Base-by-base conservation (phyloP, 2,113 vertebrate species). In the Indicator indicator region DNA sequence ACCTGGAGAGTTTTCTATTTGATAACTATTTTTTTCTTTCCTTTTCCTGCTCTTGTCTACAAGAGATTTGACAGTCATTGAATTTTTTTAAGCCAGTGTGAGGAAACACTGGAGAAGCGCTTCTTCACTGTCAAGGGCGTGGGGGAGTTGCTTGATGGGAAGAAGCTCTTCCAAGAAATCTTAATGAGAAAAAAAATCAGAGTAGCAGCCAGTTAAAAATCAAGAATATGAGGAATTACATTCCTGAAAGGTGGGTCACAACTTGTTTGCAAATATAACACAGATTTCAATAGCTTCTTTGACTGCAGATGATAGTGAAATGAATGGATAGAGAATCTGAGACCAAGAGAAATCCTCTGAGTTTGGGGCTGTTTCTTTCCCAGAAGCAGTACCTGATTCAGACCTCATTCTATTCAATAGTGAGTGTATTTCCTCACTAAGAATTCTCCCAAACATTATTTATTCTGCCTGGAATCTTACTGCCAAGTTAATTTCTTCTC, bases 91-190 rank as follows among this genome's bases (percentile, higher is more conserved):
- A 82, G 60, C 59, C n/a, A 88, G 54, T 68, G 24, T 56, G 62
- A 65, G 60, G 58, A 96, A 95, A 79, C 27, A 56, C 48, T 79
- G 40, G 32, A 79, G 65, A 71, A 84, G 73, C 48, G 85, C 36
- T 32, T 12, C 55, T 63, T 73, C 9, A 19, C 86, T 77, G 84
- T 59, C 59, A 71, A 85, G 92, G 65, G 59, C 46, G 89, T 80
- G 71, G 54, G 27, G 56, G 69, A 91, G 40, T 26, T 73, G 78
- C 90, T 84, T 70, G 65, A 79, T 93, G 75, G 79, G 73, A 96
- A 96, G 77, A 38, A 93, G 50, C 48, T 96, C 90, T 97, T 96
- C 89, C 83, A 90, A 95, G 80, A 89, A 83, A 95, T 84, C 19
- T 72, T 28, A 42, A 56, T 3, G 46, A 96, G 82, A 90, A 55